Evolutionary conservation across 2,113 vertebrate species (phyloP), one percentile per base, ranked within the genome.

Genomic region (Centropus unirufus): DNA sequence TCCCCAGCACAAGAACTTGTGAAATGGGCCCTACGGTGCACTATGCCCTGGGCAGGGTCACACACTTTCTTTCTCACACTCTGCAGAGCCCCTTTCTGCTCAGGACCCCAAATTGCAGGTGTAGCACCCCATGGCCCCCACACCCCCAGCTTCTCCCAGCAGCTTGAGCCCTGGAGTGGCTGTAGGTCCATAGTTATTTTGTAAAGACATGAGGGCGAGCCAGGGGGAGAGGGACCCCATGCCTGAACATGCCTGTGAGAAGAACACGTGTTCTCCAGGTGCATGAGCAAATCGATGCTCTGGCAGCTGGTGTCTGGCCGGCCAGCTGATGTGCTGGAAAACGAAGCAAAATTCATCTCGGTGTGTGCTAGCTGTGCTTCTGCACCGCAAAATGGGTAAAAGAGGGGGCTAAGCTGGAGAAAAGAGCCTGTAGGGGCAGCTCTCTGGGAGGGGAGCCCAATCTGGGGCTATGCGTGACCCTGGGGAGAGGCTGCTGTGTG

Each of bases 401-500:
- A 89, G 18, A 63, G 7, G 14, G 15, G 15, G 5, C 32, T 87
- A 22, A 73, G 64, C 6, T 54, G 47, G 73, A 12, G 61, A 18
- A 14, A 58, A 67, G 63, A 59, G 61, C 13, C 26, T 0, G 0
- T 1, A 23, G 42, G 59, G n/a, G 13, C 52, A 67, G 49, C 6
- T 57, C 6, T 52, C 49, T 29, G 14, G 18, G 54, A 73, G 29
- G 26, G 3, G 42, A 72, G 32, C 49, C 70, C 20, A 0, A 0
- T 34, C 51, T 11, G 52, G 58, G 81, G 55, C 24, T 4, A 5
- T 2, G 57, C 1, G 7, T 0, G 2, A 14, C 20, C 57, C 74
- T 0, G 2, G 17, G 69, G 27, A 64, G 62, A 0, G 40, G 47
- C 1, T 0, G 6, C 59, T 17, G 36, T 5, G 8, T 12, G 0